A percentile compares a stretch with the other conserved stretches of the same genome.
Conservation (phyloP, 2,888 invertebrate species). For the Selenia dentaria region DNA sequence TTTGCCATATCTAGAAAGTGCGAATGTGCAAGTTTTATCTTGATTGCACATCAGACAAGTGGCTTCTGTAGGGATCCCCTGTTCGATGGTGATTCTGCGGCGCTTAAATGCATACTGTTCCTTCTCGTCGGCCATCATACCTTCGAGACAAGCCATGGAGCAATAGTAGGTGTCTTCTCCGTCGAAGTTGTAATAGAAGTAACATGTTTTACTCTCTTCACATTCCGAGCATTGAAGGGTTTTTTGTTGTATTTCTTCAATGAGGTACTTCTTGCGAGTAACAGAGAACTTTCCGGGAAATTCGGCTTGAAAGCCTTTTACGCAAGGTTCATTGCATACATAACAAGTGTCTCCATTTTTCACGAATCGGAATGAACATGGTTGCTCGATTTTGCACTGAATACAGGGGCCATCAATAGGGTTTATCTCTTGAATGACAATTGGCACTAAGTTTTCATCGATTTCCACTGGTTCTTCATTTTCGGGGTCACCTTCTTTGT, state of each 20-base stretch:
- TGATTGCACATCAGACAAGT: conserved; percentile 80
- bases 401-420: conserved; percentile 66
- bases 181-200: conserved; percentile 74
- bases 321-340: conserved; percentile 79
- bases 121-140: conserved; percentile 79
- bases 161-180: conserved; percentile 79
- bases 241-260: conserved; percentile 67
- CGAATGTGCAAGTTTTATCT: conserved; percentile 72
- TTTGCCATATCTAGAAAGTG: conserved; percentile 79
- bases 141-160: conserved; percentile 81
- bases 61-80: conserved; percentile 44
- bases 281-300: conserved; percentile 61
- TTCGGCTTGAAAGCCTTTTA: conserved; percentile 66
- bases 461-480: conserved; percentile 72
- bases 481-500: conserved; percentile 76
- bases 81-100: conserved; percentile 77
- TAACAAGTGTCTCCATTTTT: conserved; percentile 57
- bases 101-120: conserved; percentile 83
- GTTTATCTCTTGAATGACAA: conserved; percentile 69
- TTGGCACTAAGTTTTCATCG: conserved; percentile 56
- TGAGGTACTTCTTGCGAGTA: conserved; percentile 62
- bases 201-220: conserved; percentile 70
- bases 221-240: conserved; percentile 66
- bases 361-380: conserved; percentile 61
- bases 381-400: conserved; percentile 64